A percentile compares a stretch with the other conserved stretches of the same genome.
These are phyloP conservation scores for Amyelois transitella DNA, from an alignment of 1,140 invertebrate species.

Conservation along the genomic window DNA sequence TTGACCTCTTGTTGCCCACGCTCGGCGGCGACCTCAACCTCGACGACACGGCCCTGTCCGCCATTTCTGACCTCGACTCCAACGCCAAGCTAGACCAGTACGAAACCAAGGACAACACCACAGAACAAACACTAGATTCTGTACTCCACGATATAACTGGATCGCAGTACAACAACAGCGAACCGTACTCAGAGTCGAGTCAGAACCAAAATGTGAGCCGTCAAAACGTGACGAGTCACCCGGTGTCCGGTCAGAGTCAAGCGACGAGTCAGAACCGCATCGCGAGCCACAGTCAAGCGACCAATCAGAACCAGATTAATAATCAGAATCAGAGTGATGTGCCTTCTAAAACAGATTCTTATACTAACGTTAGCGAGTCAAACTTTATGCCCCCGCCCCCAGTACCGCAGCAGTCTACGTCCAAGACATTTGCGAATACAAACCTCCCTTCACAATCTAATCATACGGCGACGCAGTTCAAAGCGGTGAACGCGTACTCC, in stretches of 20 bases:
- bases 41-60: constrained; percentile 57
- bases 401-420: constrained; percentile 40
- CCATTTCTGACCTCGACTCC: constrained; percentile 71
- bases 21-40: constrained; percentile 73
- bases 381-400: constrained; percentile 61
- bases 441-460: constrained; percentile 11
- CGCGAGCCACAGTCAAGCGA: too few relatives aligned
- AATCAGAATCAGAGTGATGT: constrained; percentile 42
- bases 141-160: constrained; percentile 53
- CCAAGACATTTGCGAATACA: constrained; percentile 28
- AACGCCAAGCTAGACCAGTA: constrained; percentile 54
- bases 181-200: constrained; percentile 35
- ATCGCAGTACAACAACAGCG: constrained; percentile 30
- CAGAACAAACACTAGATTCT: constrained; percentile 47
- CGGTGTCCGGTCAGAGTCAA: too few relatives aligned
- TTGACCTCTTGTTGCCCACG: constrained; percentile 78
- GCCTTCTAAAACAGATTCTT: constrained; percentile 60
- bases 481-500: constrained; percentile 32
- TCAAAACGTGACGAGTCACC: too few relatives aligned
- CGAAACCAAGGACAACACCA: too few relatives aligned
- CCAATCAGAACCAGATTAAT: constrained; percentile 33
- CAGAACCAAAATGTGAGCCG: too few relatives aligned
- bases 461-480: constrained; percentile 31
- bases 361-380: constrained; percentile 78
- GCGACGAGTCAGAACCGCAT: too few relatives aligned